Evolutionary conservation across 2,113 vertebrate species (phyloP), one percentile per base, ranked within the genome.

Genomic region (Lanius ludovicianus): DNA sequence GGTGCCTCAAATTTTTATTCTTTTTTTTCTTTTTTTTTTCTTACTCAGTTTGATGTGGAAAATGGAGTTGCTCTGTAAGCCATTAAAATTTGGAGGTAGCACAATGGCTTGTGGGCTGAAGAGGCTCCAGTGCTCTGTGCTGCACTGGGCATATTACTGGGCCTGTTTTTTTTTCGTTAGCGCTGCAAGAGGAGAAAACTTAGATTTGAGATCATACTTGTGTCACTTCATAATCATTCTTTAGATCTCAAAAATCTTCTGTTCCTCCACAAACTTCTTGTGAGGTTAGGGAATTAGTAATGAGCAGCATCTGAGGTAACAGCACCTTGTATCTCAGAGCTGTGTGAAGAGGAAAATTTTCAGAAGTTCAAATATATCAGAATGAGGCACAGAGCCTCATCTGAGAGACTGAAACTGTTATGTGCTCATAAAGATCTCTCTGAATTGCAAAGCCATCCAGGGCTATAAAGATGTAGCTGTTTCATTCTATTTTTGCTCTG

Each of bases 261-360:
- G 9, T 49, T 83, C 23, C 17, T 78, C 11, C 33, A 44, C 46
- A 56, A 27, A 18, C 14, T 24, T 47, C 39, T 60, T 46, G n/a
- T 76, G 56, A 59, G 42, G 24, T 46, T 33, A 18, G 70, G 20
- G 37, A 52, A 37, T 35, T 10, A 20, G 16, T 15, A 53, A 46
- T 8, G 50, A 33, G 49, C 30, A 18, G 31, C 2, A 0, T 17
- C 37, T 65, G 70, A 53, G n/a, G 13, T 57, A 41, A 62, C 15
- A 69, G 28, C 1, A 4, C 16, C 37, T 41, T 17, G 13, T 31
- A 3, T 23, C 35, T 82, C 0, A 0, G 12, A 6, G 42, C 0
- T 0, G 15, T 11, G 21, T 4, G 42, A 55, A 47, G 31, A 67
- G 31, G 44, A 56, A 49, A n/a, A 57, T 85, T 68, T 41, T 46